Percentiles rank a stretch among this genome's conserved stretches.
Conservation (phyloP, 2,888 invertebrate species). For the Acrocera orbiculus region DNA sequence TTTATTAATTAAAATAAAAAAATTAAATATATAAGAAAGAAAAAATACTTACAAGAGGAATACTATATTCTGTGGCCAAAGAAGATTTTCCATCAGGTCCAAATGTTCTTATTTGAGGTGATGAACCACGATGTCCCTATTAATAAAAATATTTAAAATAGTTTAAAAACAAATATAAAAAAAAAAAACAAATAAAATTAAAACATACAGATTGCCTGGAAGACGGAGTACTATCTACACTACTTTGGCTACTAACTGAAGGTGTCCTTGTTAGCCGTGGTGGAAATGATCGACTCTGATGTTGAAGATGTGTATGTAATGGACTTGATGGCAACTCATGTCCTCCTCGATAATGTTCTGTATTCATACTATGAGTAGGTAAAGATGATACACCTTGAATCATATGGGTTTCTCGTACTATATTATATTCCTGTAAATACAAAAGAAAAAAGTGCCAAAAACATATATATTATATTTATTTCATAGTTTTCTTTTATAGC, state of each 20-base stretch:
- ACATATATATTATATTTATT: neutral
- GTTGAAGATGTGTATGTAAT: constrained; percentile 39
- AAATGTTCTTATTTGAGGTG: constrained; percentile 68
- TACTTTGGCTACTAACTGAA: constrained; percentile 68
- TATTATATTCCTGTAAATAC: constrained; percentile 41
- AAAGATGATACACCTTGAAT: constrained; percentile 39
- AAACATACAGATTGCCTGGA: constrained; percentile 34
- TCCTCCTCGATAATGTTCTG: constrained; percentile 33
- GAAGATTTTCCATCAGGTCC: constrained; percentile 61
- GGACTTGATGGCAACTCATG: constrained; percentile 38
- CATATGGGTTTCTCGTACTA: constrained; percentile 43
- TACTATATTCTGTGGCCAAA: constrained; percentile 22
- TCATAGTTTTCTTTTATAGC: too few relatives aligned
- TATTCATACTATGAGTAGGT: constrained; percentile 24
- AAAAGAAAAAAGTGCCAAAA: neutral
- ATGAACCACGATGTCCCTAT: constrained; percentile 60
- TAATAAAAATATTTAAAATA: constrained; percentile 7
- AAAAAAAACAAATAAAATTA: too few relatives aligned
- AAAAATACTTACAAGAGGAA: constrained; percentile 12
- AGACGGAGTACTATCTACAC: constrained; percentile 56
- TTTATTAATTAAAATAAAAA: too few relatives aligned
- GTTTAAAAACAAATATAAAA: constrained; percentile 1
- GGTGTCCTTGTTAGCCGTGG: constrained; percentile 57
- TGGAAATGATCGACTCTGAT: constrained; percentile 50
- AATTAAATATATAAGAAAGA: neutral